Evolutionary conservation across 1,140 invertebrate species (phyloP).

Genomic region (Ceratosolen fusciceps): DNA sequence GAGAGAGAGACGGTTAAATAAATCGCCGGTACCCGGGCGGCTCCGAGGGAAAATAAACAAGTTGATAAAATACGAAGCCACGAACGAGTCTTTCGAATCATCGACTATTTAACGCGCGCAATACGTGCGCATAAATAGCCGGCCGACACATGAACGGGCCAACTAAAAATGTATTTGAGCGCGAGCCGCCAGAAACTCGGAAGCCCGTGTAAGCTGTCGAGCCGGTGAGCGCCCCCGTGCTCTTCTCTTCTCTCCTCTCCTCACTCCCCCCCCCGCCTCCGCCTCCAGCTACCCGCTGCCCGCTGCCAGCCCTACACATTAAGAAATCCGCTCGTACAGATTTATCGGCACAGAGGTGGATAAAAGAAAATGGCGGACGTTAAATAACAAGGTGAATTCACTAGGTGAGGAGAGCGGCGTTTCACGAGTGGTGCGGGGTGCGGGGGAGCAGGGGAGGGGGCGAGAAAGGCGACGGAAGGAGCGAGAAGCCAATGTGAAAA

Average conservation of each 20-base stretch:
- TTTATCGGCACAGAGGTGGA: not conserved
- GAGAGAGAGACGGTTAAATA: not conserved
- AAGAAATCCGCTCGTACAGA: not conserved
- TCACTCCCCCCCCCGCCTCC: too few species aligned
- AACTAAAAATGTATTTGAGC: not conserved
- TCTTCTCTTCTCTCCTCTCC: too few species aligned
- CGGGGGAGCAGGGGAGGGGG: constrained; percentile 34
- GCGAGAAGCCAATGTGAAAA: constrained; percentile 32
- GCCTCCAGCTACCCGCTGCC: too few species aligned
- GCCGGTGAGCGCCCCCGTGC: too few species aligned
- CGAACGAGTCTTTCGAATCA: not conserved
- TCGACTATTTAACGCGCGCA: not conserved
- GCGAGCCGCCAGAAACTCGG: not conserved
- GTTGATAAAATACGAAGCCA: not conserved
- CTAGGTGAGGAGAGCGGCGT: too few species aligned
- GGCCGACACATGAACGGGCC: not conserved
- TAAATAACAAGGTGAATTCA: too few species aligned
- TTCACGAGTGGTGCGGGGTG: not conserved
- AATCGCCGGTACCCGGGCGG: not conserved
- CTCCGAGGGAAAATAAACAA: not conserved
- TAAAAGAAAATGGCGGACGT: not conserved
- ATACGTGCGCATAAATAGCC: not conserved
- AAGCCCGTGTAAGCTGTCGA: not conserved
- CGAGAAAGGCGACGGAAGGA: constrained; percentile 1
- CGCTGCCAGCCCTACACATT: not conserved